These are phyloP conservation scores for Brachyistius frenatus DNA, from an alignment of 2,113 vertebrate genomes.

Conservation along the genomic window DNA sequence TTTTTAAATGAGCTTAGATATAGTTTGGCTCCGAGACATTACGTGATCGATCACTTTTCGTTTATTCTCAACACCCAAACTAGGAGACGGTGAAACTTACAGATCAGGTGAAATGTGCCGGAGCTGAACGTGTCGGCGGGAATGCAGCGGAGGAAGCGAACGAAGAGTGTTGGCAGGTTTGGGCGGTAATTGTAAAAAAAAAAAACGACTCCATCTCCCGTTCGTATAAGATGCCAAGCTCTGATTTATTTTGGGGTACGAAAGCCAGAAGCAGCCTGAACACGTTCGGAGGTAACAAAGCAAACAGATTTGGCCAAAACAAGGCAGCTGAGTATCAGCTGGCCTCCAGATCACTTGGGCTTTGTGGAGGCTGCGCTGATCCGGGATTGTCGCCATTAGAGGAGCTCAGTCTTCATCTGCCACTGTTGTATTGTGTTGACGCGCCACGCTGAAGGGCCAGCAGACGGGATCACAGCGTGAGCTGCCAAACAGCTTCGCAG, in stretches of 20 bases:
- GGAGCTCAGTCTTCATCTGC: slow-evolving; percentile 1
- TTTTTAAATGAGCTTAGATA: background rate
- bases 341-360: background rate
- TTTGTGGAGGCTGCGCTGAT: background rate
- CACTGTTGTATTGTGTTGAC: background rate
- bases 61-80: background rate
- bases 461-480: background rate
- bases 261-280: background rate
- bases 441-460: background rate
- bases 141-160: background rate
- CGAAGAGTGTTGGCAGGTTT: too few relatives aligned
- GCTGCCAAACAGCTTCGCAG: too few relatives aligned
- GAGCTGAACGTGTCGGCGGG: background rate
- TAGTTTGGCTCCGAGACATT: background rate
- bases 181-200: too few relatives aligned
- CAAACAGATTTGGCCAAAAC: slow-evolving; percentile 1
- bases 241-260: too few relatives aligned
- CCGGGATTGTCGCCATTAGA: slow-evolving; percentile 31
- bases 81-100: background rate
- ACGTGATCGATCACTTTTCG: background rate
- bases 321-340: slow-evolving; percentile 10
- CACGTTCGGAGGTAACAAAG: background rate
- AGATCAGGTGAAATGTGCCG: background rate
- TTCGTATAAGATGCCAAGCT: too few relatives aligned
- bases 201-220: background rate